Conservation (phyloP, 2,888 invertebrate genomes). For the Hetaerina titia region DNA sequence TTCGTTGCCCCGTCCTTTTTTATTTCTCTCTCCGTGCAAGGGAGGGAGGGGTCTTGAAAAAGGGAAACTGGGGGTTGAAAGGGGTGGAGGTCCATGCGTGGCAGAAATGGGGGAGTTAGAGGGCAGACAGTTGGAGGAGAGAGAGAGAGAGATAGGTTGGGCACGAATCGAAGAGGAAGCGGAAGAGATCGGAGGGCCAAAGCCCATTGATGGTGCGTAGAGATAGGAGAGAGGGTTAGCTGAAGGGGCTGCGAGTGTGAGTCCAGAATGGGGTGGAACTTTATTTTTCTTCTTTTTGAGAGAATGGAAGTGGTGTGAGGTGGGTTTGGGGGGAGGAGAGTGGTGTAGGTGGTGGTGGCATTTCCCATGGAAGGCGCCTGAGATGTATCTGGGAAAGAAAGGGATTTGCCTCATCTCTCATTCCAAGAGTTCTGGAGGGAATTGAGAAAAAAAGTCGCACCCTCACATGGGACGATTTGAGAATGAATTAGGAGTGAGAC, state of each 20-base stretch:
- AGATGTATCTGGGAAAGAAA: conserved; percentile 5
- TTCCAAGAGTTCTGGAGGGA: background rate
- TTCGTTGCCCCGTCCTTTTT: background rate
- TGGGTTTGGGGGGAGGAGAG: background rate
- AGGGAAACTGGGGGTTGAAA: background rate
- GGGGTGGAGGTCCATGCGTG: too few species aligned
- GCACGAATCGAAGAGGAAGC: background rate
- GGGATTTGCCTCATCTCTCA: background rate
- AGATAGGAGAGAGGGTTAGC: background rate
- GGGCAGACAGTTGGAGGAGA: background rate
- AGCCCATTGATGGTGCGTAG: background rate
- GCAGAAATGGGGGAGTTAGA: background rate
- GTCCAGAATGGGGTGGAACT: background rate
- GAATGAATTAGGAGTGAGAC: background rate
- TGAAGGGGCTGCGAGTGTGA: background rate
- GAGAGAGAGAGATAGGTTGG: background rate
- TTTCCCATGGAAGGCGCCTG: background rate
- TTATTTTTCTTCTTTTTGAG: background rate
- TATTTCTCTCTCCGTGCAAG: background rate
- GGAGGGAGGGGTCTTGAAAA: background rate
- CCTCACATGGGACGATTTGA: background rate
- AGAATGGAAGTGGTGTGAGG: background rate
- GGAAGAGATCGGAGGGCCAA: background rate
- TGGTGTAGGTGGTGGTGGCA: background rate
- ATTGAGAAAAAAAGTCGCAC: background rate